A percentile compares a stretch with the other conserved stretches of the same genome.
These are phyloP conservation scores for Chalcosyrphus nemorum DNA, from an alignment of 2,888 invertebrate genomes.

Conservation along the genomic window DNA sequence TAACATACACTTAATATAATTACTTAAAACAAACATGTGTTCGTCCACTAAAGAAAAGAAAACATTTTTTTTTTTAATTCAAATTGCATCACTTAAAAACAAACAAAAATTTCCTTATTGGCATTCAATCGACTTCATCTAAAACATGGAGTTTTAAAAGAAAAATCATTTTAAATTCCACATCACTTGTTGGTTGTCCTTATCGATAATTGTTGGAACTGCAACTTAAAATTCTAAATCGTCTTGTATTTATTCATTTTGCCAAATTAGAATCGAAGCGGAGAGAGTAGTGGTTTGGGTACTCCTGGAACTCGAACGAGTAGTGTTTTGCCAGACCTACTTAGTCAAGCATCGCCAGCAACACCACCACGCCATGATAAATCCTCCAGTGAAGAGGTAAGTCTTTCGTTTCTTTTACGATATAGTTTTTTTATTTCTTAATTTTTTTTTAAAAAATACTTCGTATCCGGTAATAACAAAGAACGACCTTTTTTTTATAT, in stretches of 20 bases:
- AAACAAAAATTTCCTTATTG: slow-evolving; percentile 68
- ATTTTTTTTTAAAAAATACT: too few relatives aligned
- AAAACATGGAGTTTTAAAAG: slow-evolving; percentile 34
- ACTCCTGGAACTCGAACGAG: slow-evolving; percentile 90
- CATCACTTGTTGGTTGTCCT: slow-evolving; percentile 57
- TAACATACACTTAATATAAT: slow-evolving; percentile 8
- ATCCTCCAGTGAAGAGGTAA: slow-evolving; percentile 97
- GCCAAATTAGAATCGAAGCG: slow-evolving; percentile 78
- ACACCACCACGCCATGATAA: slow-evolving; percentile 95
- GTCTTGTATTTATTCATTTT: slow-evolving; percentile 70
- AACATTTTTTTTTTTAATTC: slow-evolving; percentile 1
- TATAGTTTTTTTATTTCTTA: slow-evolving; percentile 51
- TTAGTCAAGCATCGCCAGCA: slow-evolving; percentile 93
- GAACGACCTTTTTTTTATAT: slow-evolving; percentile 40
- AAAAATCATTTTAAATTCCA: slow-evolving; percentile 51
- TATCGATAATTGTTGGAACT: too few relatives aligned
- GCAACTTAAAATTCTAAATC: slow-evolving; percentile 66
- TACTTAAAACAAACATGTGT: slow-evolving; percentile 44
- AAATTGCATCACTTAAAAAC: slow-evolving; percentile 35
- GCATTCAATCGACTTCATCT: slow-evolving; percentile 65
- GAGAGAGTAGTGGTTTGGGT: slow-evolving; percentile 83
- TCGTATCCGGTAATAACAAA: slow-evolving; percentile 66
- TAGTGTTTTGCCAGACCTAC: slow-evolving; percentile 96
- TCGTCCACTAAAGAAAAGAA: slow-evolving; percentile 41
- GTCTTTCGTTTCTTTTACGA: slow-evolving; percentile 77